Evolutionary conservation across 1,140 invertebrate genomes (phyloP), one percentile per base, ranked within the genome.

Genomic region (Nymphalis io): DNA sequence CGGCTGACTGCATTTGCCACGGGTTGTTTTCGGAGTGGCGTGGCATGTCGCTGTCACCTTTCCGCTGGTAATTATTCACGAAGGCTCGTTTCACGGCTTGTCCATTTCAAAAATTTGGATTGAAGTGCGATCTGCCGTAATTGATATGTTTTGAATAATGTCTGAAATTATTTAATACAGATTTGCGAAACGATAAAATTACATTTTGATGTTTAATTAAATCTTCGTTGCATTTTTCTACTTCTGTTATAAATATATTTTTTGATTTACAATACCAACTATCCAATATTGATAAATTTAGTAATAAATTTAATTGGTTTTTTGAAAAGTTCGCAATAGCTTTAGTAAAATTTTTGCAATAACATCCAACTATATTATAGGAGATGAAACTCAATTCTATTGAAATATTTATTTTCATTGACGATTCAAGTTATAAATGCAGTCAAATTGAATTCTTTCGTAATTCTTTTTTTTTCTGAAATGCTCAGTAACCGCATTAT

Each of bases 11-110:
- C 83, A 85, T 90, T 88, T 78, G 83, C 79, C 70, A 84, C 85
- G 88, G 84, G 70, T 84, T 87, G 86, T 90, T 85, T 84, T 81
- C 78, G 75, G 79, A 88, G 86, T 87, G 85, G 73, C 79, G 80
- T 82, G 78, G 75, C 86, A 74, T 88, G 88, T 90, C 73, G 79
- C 85, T 88, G 86, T 90, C 88, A 87, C 80, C 76, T 81, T 68
- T 72, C 72, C 60, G 75, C 74, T 70, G 62, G 78, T 85, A 90
- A 90, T 90, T 90, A 90, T 90, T 90, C 82, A 88, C 86, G 85
- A 88, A 79, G 81, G 70, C 75, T 77, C 74, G 68, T 76, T 81
- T 82, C 79, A 81, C 78, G 76, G 70, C 42, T 77, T 76, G 74
- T 80, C 77, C 75, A 75, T 70, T 80, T 76, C 61, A 66, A 78